A percentile compares a stretch with the other conserved stretches of the same genome.
phyloP scores from a whole-genome alignment of 2,113 vertebrate genomes.

The Otus sunia region DNA sequence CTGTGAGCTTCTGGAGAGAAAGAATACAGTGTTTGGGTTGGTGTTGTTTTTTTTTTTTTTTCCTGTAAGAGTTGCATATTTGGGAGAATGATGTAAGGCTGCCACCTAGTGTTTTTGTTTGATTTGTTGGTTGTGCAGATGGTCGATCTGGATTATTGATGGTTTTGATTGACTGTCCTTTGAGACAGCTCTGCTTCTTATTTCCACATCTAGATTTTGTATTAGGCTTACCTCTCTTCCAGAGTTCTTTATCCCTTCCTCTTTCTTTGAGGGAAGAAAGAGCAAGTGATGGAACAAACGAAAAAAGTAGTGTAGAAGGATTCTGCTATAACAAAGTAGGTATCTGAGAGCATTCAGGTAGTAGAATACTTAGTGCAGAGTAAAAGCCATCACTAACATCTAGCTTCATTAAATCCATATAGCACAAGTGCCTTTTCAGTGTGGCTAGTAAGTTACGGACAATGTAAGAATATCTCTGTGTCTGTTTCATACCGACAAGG shows the following conservation, averaged over 20 bases:
- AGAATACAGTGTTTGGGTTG: neutral
- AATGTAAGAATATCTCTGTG: neutral
- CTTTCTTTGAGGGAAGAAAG: neutral
- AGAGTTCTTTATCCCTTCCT: neutral
- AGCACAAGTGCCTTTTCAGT: neutral
- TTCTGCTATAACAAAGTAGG: neutral
- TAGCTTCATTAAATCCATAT: neutral
- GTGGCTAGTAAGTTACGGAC: neutral
- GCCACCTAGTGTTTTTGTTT: constrained; percentile 4
- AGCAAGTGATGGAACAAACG: neutral
- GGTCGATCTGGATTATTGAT: neutral
- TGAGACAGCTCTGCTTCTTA: neutral
- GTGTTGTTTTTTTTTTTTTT: neutral
- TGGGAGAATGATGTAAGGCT: neutral
- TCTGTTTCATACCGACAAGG: neutral
- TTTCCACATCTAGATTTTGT: neutral
- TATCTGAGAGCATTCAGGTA: neutral
- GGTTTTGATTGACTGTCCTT: neutral
- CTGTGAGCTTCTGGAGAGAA: neutral
- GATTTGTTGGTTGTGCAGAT: accelerated
- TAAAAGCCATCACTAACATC: neutral
- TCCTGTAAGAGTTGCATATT: accelerated
- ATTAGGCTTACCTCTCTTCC: neutral
- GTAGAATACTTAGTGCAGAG: neutral
- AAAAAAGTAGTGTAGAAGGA: neutral